Evolutionary conservation across 2,797 vertebrate species (phyloP).

Genomic region (Erpetoichthys calabaricus): DNA sequence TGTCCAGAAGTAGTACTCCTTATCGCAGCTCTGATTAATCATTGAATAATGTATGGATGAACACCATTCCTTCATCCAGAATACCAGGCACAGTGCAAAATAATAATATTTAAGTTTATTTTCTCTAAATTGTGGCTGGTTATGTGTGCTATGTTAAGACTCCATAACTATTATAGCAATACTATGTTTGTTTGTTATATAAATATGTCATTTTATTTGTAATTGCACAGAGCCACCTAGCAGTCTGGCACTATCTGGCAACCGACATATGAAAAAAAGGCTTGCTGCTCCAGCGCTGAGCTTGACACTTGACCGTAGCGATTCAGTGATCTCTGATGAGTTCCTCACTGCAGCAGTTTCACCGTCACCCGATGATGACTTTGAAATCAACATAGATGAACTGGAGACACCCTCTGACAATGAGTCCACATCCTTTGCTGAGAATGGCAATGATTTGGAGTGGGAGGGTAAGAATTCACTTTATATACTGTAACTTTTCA

Average conservation of each 20-base stretch:
- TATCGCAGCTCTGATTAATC: too few species aligned
- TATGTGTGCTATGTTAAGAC: too few species aligned
- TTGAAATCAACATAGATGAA: constrained; percentile 61
- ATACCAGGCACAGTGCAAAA: too few species aligned
- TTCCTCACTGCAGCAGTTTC: constrained; percentile 24
- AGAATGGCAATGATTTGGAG: constrained; percentile 50
- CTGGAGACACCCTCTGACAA: constrained; percentile 67
- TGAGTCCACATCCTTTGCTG: constrained; percentile 50
- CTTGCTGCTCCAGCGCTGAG: constrained; percentile 46
- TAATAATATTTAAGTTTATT: too few species aligned
- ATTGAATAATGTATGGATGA: too few species aligned
- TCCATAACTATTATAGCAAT: too few species aligned
- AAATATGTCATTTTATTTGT: neutral
- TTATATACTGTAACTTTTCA: too few species aligned
- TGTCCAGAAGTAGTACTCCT: too few species aligned
- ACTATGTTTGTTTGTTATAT: too few species aligned
- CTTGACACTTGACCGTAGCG: constrained; percentile 31
- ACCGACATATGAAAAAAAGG: constrained; percentile 41
- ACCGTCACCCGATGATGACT: constrained; percentile 24
- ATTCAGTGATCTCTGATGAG: constrained; percentile 28
- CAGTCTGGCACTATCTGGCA: constrained; percentile 46
- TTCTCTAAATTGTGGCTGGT: too few species aligned
- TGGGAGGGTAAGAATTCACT: constrained; percentile 55
- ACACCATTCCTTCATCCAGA: too few species aligned
- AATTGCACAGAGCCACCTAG: constrained; percentile 33